These are phyloP conservation scores for Leucoraja ocellata DNA, from an alignment of 2,797 vertebrate species.

Conservation along the genomic window DNA sequence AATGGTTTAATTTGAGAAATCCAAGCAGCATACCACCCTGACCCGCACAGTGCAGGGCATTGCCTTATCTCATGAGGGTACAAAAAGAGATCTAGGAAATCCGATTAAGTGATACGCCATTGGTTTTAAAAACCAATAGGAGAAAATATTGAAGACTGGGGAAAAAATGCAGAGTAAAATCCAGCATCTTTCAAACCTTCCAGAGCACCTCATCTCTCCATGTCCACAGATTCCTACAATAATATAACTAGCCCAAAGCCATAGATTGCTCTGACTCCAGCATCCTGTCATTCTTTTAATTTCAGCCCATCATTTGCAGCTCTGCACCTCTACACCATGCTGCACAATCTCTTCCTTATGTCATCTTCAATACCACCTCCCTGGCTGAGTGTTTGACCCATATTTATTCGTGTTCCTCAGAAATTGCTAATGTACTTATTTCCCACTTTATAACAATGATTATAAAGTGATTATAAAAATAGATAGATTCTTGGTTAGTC, in stretches of 20 bases:
- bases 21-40: not conserved
- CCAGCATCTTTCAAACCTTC: not conserved
- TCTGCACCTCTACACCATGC: not conserved
- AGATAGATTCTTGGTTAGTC: too few species aligned
- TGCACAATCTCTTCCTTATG: not conserved
- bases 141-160: not conserved
- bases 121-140: not conserved
- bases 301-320: not conserved
- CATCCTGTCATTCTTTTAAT: not conserved
- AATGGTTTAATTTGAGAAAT: not conserved
- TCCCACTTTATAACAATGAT: too few species aligned
- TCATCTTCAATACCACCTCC: not conserved
- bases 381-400: too few species aligned
- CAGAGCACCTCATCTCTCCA: not conserved
- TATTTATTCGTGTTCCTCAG: not conserved
- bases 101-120: not conserved
- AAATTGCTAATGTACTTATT: too few species aligned
- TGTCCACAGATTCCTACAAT: not conserved
- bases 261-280: not conserved
- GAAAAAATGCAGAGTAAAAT: not conserved
- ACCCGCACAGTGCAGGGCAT: not conserved
- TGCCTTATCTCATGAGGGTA: not conserved
- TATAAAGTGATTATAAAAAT: too few species aligned
- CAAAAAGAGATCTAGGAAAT: not conserved
- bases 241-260: not conserved